phyloP scores from a whole-genome alignment of 1,140 invertebrate genomes.

The Philopotamus ludificatus region DNA sequence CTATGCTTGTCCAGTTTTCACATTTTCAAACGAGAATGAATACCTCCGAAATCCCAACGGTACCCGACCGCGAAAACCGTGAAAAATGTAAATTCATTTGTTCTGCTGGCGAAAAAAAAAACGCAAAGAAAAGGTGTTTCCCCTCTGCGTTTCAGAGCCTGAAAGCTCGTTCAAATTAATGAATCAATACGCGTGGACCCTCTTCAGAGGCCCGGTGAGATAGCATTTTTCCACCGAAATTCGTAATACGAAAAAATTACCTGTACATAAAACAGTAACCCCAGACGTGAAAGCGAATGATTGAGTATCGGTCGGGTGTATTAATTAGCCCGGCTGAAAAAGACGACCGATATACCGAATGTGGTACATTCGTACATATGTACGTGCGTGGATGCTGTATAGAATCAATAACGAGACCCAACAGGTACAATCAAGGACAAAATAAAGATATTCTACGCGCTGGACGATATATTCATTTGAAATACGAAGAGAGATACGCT shows the following conservation, averaged over 20 bases:
- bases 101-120: neutral
- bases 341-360: too few species aligned
- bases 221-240: neutral
- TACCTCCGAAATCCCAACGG: conserved; percentile 8
- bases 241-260: neutral
- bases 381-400: too few species aligned
- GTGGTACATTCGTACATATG: too few species aligned
- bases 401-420: too few species aligned
- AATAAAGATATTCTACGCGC: too few species aligned
- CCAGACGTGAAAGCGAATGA: neutral
- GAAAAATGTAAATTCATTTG: neutral
- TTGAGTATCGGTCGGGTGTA: too few species aligned
- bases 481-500: too few species aligned
- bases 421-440: too few species aligned
- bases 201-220: neutral
- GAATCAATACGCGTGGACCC: neutral
- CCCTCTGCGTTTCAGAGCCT: neutral
- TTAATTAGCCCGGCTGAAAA: neutral
- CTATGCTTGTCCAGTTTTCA: neutral
- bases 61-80: neutral
- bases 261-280: too few species aligned
- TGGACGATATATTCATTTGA: too few species aligned
- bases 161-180: neutral
- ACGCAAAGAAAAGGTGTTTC: neutral
- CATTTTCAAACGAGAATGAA: conserved; percentile 15